These are phyloP conservation scores for Corella eumyota DNA, from an alignment of 23 tunicate species.

Conservation along the genomic window DNA sequence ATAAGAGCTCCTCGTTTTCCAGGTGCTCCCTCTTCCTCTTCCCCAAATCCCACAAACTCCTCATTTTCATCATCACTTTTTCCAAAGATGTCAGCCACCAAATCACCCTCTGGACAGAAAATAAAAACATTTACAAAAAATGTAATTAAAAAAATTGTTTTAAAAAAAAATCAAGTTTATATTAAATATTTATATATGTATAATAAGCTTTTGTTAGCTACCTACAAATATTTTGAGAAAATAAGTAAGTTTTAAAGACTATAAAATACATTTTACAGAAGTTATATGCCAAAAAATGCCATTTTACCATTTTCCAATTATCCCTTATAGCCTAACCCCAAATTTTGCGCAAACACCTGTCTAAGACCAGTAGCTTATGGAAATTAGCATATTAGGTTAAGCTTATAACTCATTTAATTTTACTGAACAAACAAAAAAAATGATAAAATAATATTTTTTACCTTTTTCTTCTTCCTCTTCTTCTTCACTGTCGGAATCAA, in stretches of 20 bases:
- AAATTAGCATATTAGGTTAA: too few species aligned
- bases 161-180: neutral
- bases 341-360: too few species aligned
- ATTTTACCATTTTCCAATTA: conserved; percentile 21
- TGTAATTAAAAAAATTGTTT: too few species aligned
- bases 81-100: conserved; percentile 85
- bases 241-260: too few species aligned
- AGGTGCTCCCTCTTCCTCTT: conserved; percentile 33
- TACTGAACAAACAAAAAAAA: neutral
- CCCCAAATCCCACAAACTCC: conserved; percentile 75
- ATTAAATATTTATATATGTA: neutral
- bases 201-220: neutral
- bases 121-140: neutral
- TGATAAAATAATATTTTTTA: neutral
- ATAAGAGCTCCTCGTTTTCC: conserved; percentile 13
- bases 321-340: too few species aligned
- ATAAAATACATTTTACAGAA: too few species aligned
- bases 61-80: conserved; percentile 92
- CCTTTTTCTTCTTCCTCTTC: conserved; percentile 34
- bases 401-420: neutral
- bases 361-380: too few species aligned
- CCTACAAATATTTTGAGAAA: neutral
- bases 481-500: conserved; percentile 77
- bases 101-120: conserved; percentile 45
- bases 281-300: neutral